Conservation (phyloP, 2,797 vertebrate species). For the Ispidina picta region DNA sequence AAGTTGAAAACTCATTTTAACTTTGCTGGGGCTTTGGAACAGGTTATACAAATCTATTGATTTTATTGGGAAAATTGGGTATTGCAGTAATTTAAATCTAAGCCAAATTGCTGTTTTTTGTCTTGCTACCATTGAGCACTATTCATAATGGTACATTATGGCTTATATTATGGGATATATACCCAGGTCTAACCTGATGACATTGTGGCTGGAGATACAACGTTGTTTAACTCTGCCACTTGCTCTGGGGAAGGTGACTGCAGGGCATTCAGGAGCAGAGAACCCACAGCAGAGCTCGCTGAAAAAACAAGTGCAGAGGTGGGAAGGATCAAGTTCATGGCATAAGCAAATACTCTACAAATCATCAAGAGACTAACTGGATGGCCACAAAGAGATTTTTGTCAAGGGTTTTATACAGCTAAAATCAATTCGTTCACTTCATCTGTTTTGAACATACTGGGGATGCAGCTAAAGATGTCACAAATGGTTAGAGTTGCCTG, state of each 20-base stretch:
- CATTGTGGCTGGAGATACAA: not conserved
- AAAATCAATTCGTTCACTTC: slow-evolving; percentile 83
- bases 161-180: not conserved
- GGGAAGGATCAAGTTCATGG: slow-evolving; percentile 65
- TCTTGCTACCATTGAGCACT: not conserved
- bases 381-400: slow-evolving; percentile 78
- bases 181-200: not conserved
- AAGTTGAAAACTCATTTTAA: not conserved
- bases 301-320: slow-evolving; percentile 53
- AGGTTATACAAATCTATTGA: not conserved
- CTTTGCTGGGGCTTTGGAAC: not conserved
- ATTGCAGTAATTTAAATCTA: not conserved
- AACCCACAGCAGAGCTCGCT: slow-evolving; percentile 20
- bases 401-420: slow-evolving; percentile 76
- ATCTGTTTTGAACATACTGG: slow-evolving; percentile 74
- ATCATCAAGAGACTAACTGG: slow-evolving; percentile 76
- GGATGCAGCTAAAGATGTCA: slow-evolving; percentile 82
- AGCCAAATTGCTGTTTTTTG: not conserved
- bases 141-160: not conserved
- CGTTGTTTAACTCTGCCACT: not conserved
- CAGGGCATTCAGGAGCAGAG: not conserved
- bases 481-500: slow-evolving; percentile 83
- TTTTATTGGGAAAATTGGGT: not conserved
- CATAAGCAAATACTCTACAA: slow-evolving; percentile 69
- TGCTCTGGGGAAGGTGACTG: not conserved